These are phyloP conservation scores for Penaeus indicus DNA, from an alignment of 1,140 invertebrate genomes.

Conservation along the genomic window DNA sequence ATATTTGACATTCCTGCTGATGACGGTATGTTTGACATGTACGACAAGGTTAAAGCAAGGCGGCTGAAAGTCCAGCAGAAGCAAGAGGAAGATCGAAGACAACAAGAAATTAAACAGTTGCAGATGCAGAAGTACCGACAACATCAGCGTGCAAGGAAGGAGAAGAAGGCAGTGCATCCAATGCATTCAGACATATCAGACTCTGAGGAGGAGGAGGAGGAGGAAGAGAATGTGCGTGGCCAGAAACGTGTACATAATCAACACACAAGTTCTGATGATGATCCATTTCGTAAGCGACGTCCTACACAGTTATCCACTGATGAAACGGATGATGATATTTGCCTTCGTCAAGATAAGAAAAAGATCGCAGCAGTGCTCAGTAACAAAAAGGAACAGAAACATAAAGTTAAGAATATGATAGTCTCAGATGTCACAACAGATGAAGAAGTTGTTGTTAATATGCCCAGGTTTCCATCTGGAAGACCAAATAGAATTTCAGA, in stretches of 20 bases:
- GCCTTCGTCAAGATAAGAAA: conserved; percentile 66
- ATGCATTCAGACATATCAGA: conserved; percentile 69
- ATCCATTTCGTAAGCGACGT: conserved; percentile 40
- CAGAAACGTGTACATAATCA: conserved; percentile 67
- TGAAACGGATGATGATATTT: conserved; percentile 58
- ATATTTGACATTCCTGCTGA: conserved; percentile 92
- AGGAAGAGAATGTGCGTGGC: conserved; percentile 74
- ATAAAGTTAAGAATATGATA: conserved; percentile 51
- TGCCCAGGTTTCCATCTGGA: conserved; percentile 33
- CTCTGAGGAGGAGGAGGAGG: conserved; percentile 76
- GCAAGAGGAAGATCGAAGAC: conserved; percentile 85
- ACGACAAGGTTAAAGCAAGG: conserved; percentile 96
- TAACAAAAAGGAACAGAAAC: conserved; percentile 55
- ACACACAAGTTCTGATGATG: conserved; percentile 51
- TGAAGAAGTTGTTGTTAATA: conserved; percentile 57
- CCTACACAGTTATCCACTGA: conserved; percentile 52
- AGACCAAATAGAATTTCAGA: conserved; percentile 35
- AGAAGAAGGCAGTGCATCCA: conserved; percentile 69
- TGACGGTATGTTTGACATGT: conserved; percentile 96
- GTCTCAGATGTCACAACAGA: conserved; percentile 65
- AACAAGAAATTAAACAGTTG: conserved; percentile 76
- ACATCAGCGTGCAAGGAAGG: conserved; percentile 63
- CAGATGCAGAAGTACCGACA: conserved; percentile 62
- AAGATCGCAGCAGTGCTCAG: conserved; percentile 44
- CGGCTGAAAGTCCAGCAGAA: conserved; percentile 88